Evolutionary conservation across 2,797 vertebrate species (phyloP).

Genomic region (Trematomus bernacchii): DNA sequence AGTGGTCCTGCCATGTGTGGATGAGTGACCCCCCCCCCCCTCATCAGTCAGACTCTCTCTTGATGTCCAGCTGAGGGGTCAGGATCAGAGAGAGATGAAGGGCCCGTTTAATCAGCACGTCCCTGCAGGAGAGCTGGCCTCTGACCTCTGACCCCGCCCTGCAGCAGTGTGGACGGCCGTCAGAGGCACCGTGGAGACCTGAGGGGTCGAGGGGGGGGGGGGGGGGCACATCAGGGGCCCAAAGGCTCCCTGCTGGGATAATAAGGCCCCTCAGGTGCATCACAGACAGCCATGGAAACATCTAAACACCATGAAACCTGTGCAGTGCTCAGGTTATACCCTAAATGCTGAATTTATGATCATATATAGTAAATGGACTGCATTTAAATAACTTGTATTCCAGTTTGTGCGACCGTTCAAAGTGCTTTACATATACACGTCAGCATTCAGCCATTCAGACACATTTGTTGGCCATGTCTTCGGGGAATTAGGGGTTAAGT

Average conservation of each 20-base stretch:
- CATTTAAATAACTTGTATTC: background rate
- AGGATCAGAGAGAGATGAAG: slow-evolving; percentile 73
- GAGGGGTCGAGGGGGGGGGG: slow-evolving; percentile 41
- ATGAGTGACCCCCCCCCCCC: background rate
- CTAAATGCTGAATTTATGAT: background rate
- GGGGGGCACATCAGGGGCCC: slow-evolving; percentile 40
- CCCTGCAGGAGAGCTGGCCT: slow-evolving; percentile 56
- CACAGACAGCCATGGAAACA: background rate
- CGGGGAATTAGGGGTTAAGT: no score
- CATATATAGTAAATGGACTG: no score
- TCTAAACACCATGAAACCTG: background rate
- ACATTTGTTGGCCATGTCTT: no score
- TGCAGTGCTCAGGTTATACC: background rate
- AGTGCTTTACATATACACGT: no score
- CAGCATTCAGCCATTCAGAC: no score
- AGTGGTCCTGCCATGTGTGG: background rate
- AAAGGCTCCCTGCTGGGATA: slow-evolving; percentile 44
- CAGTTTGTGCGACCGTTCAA: background rate
- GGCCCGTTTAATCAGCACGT: slow-evolving; percentile 64
- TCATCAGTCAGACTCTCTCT: slow-evolving; percentile 40
- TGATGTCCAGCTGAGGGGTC: slow-evolving; percentile 69
- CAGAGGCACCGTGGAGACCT: slow-evolving; percentile 16
- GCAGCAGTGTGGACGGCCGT: slow-evolving; percentile 33
- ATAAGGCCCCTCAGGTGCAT: slow-evolving; percentile 58
- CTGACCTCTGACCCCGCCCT: slow-evolving; percentile 61